Conservation (phyloP, 2,888 invertebrate genomes). For the Choristoneura rosaceana region DNA sequence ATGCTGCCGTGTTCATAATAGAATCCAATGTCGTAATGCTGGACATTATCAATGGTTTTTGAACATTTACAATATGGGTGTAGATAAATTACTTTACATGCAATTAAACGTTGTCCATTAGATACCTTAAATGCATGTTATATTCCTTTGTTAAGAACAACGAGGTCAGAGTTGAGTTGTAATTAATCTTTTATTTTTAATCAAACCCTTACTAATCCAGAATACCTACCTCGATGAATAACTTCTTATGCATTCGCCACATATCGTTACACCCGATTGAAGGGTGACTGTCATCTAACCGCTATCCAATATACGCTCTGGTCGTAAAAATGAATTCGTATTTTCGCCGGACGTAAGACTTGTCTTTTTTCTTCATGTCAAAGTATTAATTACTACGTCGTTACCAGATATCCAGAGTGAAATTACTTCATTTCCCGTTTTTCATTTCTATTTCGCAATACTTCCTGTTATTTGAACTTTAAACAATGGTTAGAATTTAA, state of each 20-base stretch:
- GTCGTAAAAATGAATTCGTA: neutral
- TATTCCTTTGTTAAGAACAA: neutral
- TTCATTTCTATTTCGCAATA: neutral
- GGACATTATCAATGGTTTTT: too few relatives aligned
- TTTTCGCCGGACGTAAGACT: constrained; percentile 1
- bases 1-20: too few relatives aligned
- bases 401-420: neutral
- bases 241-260: neutral
- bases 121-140: too few relatives aligned
- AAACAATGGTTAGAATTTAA: neutral
- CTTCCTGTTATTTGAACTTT: neutral
- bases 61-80: too few relatives aligned
- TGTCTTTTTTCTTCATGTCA: neutral
- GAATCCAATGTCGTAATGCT: too few relatives aligned
- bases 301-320: constrained; percentile 3
- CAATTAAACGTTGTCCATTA: too few relatives aligned
- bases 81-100: too few relatives aligned
- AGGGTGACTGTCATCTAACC: constrained; percentile 1
- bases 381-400: neutral
- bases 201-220: neutral
- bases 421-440: neutral
- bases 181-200: neutral
- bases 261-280: neutral
- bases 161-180: neutral
- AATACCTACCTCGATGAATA: neutral